Conservation (phyloP, 2,113 vertebrate species). For the Pluvianellus socialis region DNA sequence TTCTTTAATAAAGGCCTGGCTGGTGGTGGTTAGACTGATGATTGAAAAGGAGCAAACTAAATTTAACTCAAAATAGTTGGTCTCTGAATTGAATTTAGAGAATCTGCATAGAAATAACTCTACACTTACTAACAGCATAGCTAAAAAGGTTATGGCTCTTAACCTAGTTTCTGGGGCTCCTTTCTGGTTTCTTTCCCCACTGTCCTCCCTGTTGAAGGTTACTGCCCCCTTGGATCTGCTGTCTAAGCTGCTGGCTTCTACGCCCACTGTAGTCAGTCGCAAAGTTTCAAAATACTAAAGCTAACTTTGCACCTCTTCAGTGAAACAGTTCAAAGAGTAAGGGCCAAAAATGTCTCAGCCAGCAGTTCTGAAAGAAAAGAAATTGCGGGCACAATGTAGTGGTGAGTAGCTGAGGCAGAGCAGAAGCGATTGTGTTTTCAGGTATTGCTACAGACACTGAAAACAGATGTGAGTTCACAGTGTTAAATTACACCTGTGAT, state of each 20-base stretch:
- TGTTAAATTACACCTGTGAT: not conserved
- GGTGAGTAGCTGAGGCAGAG: not conserved
- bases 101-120: not conserved
- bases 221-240: not conserved
- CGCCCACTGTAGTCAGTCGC: not conserved
- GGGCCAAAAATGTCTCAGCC: not conserved
- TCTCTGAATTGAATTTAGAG: not conserved
- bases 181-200: fast-evolving
- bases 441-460: not conserved
- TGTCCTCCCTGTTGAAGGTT: not conserved
- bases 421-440: not conserved
- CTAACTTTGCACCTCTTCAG: not conserved
- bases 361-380: constrained; percentile 1
- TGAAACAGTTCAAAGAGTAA: not conserved
- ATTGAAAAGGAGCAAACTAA: not conserved
- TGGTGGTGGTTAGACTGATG: not conserved
- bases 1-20: not conserved
- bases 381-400: not conserved
- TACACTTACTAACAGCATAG: not conserved
- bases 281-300: constrained; percentile 1
- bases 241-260: not conserved
- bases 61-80: not conserved
- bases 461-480: not conserved
- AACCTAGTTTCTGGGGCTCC: not conserved
- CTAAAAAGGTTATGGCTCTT: not conserved